Conservation (phyloP, 1,140 invertebrate genomes). For the Aporrectodea caliginosa region DNA sequence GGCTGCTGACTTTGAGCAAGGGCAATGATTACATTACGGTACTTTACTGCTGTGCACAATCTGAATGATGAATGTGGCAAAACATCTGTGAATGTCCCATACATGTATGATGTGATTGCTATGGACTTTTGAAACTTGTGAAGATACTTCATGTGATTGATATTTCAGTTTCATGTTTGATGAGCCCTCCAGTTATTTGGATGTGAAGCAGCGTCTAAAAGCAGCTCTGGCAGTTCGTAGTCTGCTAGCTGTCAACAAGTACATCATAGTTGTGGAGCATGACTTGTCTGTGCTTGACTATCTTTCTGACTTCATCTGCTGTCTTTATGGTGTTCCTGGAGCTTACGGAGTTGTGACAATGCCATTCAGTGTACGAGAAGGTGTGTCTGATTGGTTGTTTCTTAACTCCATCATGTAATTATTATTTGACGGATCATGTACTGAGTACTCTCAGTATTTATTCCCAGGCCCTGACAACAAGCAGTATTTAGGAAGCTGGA, state of each 20-base stretch:
- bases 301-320: constrained; percentile 98
- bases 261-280: constrained; percentile 98
- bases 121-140: too few species aligned
- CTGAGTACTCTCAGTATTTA: too few species aligned
- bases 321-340: constrained; percentile 95
- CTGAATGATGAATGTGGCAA: too few species aligned
- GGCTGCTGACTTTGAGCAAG: too few species aligned
- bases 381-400: constrained; percentile 51
- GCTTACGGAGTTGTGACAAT: constrained; percentile 99
- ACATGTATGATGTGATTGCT: too few species aligned
- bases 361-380: constrained; percentile 98
- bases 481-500: too few species aligned
- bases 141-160: too few species aligned
- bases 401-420: not conserved
- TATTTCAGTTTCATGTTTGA: constrained; percentile 90
- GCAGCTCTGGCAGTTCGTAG: constrained; percentile 90
- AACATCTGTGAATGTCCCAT: too few species aligned
- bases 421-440: not conserved
- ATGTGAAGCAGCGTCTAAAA: constrained; percentile 97
- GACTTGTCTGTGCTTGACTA: constrained; percentile 99
- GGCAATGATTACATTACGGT: too few species aligned
- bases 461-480: too few species aligned
- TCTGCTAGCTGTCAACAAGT: constrained; percentile 86
- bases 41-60: too few species aligned
- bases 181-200: constrained; percentile 96